phyloP scores from a whole-genome alignment of 2,888 invertebrate genomes.

The Rhagium mordax region DNA sequence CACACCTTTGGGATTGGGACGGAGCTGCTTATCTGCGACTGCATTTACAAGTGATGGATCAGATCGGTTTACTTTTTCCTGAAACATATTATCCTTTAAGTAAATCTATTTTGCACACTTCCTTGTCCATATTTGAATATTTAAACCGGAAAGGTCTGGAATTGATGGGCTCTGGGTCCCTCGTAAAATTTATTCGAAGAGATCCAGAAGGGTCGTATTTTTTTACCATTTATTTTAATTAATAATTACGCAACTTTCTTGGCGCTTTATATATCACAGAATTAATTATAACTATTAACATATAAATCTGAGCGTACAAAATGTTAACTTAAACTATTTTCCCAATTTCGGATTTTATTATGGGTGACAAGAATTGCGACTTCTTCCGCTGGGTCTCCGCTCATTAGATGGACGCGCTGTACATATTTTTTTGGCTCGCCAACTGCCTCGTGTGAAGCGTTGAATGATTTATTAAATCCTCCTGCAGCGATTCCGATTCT shows the following conservation, averaged over 20 bases:
- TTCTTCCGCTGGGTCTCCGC: too few species aligned
- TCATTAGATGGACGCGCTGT: too few species aligned
- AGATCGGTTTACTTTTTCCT: slow-evolving; percentile 6
- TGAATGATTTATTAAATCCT: neutral
- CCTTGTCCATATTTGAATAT: slow-evolving; percentile 6
- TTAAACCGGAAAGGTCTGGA: slow-evolving; percentile 7
- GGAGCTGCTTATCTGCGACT: neutral
- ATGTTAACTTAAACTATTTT: too few species aligned
- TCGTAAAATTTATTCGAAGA: slow-evolving; percentile 3
- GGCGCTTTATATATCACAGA: neutral
- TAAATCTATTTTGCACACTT: slow-evolving; percentile 13
- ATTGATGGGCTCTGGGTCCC: slow-evolving; percentile 5
- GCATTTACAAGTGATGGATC: slow-evolving; percentile 5
- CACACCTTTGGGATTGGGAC: too few species aligned
- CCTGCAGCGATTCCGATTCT: neutral
- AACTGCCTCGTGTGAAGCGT: neutral
- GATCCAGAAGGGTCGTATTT: slow-evolving; percentile 10
- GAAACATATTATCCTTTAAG: slow-evolving; percentile 15
- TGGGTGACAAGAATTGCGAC: too few species aligned
- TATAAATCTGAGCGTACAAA: too few species aligned
- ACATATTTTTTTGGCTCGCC: too few species aligned
- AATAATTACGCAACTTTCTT: neutral
- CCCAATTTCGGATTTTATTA: too few species aligned
- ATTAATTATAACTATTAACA: too few species aligned
- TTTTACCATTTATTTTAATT: slow-evolving; percentile 12